Conservation (phyloP, 2,113 vertebrate genomes). For the Chionomys nivalis region DNA sequence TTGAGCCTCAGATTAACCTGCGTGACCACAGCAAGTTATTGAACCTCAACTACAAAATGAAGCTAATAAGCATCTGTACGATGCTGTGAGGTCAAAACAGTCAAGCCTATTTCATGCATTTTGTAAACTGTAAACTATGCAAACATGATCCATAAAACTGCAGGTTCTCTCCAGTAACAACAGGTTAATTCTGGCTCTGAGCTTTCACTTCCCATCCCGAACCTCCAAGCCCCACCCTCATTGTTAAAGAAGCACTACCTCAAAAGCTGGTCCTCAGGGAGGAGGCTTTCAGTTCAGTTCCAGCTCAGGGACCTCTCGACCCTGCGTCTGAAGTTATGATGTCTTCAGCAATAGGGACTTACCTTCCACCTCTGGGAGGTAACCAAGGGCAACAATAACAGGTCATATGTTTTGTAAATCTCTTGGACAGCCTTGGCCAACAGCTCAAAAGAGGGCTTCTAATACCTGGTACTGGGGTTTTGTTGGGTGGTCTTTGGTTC, state of each 20-base stretch:
- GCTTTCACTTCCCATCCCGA: neutral
- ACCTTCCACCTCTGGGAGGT: neutral
- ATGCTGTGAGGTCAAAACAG: neutral
- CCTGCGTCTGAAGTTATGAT: neutral
- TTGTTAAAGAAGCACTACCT: neutral
- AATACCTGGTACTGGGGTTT: neutral
- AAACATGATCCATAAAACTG: neutral
- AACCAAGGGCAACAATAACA: neutral
- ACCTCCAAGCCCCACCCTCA: neutral
- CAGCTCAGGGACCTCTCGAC: neutral
- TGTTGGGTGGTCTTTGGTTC: neutral
- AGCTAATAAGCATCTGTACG: neutral
- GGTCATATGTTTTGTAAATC: neutral
- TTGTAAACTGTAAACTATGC: slow-evolving; percentile 31
- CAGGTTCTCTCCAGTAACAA: neutral
- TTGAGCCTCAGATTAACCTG: neutral
- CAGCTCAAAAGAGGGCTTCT: neutral
- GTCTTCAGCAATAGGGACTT: neutral
- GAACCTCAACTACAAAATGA: slow-evolving; percentile 6
- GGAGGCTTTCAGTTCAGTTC: neutral
- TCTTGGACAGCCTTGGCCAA: neutral
- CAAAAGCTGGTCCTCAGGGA: neutral
- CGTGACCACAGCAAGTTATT: neutral
- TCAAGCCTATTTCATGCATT: slow-evolving; percentile 30
- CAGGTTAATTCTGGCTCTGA: neutral